Evolutionary conservation across 2,888 invertebrate species (phyloP), one percentile per base, ranked within the genome.

Genomic region (Eucera pruinosa): DNA sequence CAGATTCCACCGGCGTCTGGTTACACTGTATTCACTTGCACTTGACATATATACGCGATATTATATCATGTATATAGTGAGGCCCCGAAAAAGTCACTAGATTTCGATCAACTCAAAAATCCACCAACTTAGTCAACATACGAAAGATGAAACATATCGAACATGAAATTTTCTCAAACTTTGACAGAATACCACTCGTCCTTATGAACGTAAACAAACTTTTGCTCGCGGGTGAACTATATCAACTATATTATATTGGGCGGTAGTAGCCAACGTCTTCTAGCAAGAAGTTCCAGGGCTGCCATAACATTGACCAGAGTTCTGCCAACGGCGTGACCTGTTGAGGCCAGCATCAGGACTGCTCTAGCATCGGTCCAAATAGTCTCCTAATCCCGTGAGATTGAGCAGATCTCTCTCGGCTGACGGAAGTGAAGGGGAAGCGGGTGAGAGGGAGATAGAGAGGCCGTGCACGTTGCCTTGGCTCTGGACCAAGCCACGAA

Each of bases 401-500:
- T 61, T 39, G 54, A 68, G 39, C 68, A 36, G 58, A 27, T 36
- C 60, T 27, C 41, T 15, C 55, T 61, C 48, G 36, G 15, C 30
- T 55, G 41, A 23, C 54, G 48, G 69, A 74, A 62, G 57, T 36
- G 27, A 43, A 36, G 54, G 2, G 60, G 47, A 45, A 23, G 20
- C 36, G 15, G 0, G 6, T 13, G 33, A 23, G 11, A 6, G 54
- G 43, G n/a, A 23, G 33, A 52, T 36, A n/a, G 41, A 65, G 57
- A 25, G 43, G 6, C 25, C 4, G 41, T 64, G 58, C 54, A 41
- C 45, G 58, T 62, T 62, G 67, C 76, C 67, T 72, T 76, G 76
- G 76, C 73, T 68, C 15, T 58, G 68, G 47, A 77, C 72, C 77
- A 77, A 77, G 54, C 76, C 65, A 54, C 62, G 73, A 68, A 48